phyloP scores from a whole-genome alignment of 2,888 invertebrate species.

The Amaurobius ferox region DNA sequence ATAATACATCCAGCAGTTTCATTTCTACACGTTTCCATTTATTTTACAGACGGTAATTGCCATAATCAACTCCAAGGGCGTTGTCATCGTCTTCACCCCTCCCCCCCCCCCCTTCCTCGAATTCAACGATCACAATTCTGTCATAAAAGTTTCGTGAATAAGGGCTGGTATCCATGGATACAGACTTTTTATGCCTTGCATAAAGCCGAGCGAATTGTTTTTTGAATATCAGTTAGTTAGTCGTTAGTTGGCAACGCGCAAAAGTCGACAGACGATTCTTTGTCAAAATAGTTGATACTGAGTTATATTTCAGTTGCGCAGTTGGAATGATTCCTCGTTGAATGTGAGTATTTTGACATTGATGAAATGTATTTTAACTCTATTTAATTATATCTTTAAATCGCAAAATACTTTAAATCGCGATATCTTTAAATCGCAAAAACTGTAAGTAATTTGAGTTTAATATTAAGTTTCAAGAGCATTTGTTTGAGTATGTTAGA shows the following conservation, averaged over 20 bases:
- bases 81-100: slow-evolving; percentile 18
- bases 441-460: too few species aligned
- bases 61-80: slow-evolving; percentile 58
- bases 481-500: too few species aligned
- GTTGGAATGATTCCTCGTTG: background rate
- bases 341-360: background rate
- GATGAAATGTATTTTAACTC: too few species aligned
- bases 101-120: slow-evolving; percentile 5
- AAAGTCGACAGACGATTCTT: background rate
- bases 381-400: too few species aligned
- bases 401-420: too few species aligned
- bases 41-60: slow-evolving; percentile 41
- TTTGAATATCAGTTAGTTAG: slow-evolving; percentile 38
- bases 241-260: slow-evolving; percentile 10
- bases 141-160: slow-evolving; percentile 59
- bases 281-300: background rate
- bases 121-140: slow-evolving; percentile 24
- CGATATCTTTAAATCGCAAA: too few species aligned
- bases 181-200: slow-evolving; percentile 28
- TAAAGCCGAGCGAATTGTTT: slow-evolving; percentile 49
- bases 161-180: slow-evolving; percentile 48
- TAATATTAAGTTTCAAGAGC: too few species aligned
- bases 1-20: background rate
- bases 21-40: slow-evolving; percentile 26
- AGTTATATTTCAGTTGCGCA: background rate